Base-by-base conservation (phyloP, 2,113 vertebrate genomes). In the Synchiropus splendidus region DNA sequence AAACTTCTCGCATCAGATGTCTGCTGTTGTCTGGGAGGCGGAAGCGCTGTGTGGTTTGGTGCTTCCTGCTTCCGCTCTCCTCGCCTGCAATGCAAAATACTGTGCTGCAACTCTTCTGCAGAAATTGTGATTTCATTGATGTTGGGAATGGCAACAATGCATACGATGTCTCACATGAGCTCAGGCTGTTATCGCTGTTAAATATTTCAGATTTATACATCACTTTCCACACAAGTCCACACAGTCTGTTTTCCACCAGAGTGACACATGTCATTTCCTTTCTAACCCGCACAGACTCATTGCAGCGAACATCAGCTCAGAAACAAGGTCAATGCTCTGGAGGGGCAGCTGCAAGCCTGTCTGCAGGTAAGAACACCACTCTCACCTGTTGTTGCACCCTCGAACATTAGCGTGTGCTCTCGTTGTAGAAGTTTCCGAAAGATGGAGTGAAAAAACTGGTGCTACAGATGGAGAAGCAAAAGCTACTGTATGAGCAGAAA, bases 391-490 rank as follows among this genome's bases (percentile, higher is more conserved):
- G 8, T 5, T 8, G 4, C 21, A 27, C 21, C 21, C 8, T 4
- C 21, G 8, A 27, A 39, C 15, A n/a, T n/a, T n/a, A n/a, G n/a
- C n/a, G n/a, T n/a, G n/a, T n/a, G n/a, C 10, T 55, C 32, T 57
- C 16, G 13, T 47, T 14, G 3, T n/a, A 83, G 79, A 74, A 51
- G 39, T 48, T 75, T 50, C 70, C 85, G 65, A 66, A 85, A 74
- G 63, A 85, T 85, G 81, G 78, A 82, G 12, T 91, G 71, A 92
- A 88, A 69, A 91, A 85, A 55, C 79, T 88, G 36, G 51, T 90
- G 39, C 16, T 91, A 36, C 86, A 92, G 61, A 92, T 94, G 90
- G 92, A 97, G 80, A 88, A 88, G 57, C 87, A 96, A 70, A 95
- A 89, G 50, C 73, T 83, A 58, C 73, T 67, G 41, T 94, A 90